Evolutionary conservation across 2,797 vertebrate species (phyloP), one percentile per base, ranked within the genome.

Genomic region (Falco biarmicus): DNA sequence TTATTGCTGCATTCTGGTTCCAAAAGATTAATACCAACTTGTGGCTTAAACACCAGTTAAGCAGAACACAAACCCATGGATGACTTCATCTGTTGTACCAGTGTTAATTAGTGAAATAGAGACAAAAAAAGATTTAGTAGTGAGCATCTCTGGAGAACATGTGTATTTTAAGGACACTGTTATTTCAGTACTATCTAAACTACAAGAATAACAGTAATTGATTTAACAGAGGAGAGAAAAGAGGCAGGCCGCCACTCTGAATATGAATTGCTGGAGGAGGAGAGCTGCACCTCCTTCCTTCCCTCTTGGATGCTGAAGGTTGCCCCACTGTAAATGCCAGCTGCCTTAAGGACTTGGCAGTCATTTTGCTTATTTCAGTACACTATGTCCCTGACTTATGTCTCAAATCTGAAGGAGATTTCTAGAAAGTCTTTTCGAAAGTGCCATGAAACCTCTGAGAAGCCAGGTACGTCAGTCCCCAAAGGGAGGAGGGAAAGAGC

Each of bases 391-490:
- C n/a, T 54, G 59, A 77, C 9, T 70, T 81, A 39, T 14, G 4
- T 37, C 34, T 84, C 60, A 89, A 63, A 87, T 29, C 10, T 32
- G 29, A 90, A 81, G 37, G 43, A 68, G 39, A 37, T 89, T 74
- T 91, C 37, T 63, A 70, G 51, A 73, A 86, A 90, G 39, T 66
- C 74, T 90, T 83, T 90, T 65, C 90, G 70, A 77, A 86, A 92
- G 57, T 79, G 43, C 25, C 10, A 5, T 43, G 65, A 89, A 78
- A 88, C 10, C 25, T 63, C 65, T 74, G 64, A 78, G 83, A 91
- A 92, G 18, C 31, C 50, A 89, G 51, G 18, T 61, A 47, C 2
- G 1, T 56, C 21, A 51, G 26, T 60, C 53, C 13, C 66, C 59
- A 80, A 54, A 93, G 17, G 45, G 5, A 68, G 21, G 39, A 88